Percentiles rank a stretch among this genome's conserved stretches.
Conservation (phyloP, 2,888 invertebrate species). For the Brachyptera risi region DNA sequence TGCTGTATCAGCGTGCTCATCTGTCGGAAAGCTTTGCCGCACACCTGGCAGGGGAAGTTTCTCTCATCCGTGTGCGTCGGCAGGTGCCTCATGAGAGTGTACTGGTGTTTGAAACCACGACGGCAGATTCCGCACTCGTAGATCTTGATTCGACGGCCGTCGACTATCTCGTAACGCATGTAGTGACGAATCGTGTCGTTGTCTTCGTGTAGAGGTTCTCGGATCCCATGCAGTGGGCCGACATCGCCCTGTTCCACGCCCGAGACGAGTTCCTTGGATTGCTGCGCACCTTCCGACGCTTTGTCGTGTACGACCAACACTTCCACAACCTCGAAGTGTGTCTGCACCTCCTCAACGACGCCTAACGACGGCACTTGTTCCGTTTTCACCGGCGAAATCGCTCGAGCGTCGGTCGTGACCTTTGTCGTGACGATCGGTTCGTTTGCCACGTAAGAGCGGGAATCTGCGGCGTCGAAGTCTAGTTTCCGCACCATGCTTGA, state of each 20-base stretch:
- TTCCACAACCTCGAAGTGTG: neutral
- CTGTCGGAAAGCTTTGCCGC: conserved; percentile 55
- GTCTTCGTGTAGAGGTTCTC: too few species aligned
- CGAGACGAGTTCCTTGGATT: too few species aligned
- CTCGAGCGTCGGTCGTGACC: neutral
- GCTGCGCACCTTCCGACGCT: too few species aligned
- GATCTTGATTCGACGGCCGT: conserved; percentile 19
- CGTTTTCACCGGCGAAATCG: too few species aligned
- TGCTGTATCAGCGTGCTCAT: conserved; percentile 73
- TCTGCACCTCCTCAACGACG: too few species aligned
- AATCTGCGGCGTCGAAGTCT: too few species aligned
- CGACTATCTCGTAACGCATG: neutral
- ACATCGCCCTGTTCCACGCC: too few species aligned
- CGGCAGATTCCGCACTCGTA: conserved; percentile 23
- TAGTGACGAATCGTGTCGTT: neutral
- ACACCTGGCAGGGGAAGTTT: conserved; percentile 68
- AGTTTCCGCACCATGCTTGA: too few species aligned
- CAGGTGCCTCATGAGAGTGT: conserved; percentile 69
- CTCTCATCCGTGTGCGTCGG: conserved; percentile 74
- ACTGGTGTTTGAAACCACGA: conserved; percentile 52
- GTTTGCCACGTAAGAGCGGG: too few species aligned
- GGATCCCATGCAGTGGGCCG: too few species aligned
- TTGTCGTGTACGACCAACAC: neutral
- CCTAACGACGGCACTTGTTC: too few species aligned
- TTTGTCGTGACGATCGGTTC: too few species aligned